Evolutionary conservation across 2,888 invertebrate species (phyloP).

Genomic region (Sesia apiformis): DNA sequence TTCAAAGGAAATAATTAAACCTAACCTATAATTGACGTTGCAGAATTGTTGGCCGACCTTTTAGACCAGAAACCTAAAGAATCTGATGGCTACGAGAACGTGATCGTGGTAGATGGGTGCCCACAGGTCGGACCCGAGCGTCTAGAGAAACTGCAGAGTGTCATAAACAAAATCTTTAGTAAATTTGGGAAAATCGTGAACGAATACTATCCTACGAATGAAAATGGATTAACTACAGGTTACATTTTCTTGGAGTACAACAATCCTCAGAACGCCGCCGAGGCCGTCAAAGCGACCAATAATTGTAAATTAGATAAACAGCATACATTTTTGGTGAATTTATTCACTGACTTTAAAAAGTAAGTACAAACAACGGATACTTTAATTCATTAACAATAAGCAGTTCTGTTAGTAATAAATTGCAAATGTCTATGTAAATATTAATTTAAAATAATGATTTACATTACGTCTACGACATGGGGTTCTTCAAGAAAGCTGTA

Average conservation of each 20-base stretch:
- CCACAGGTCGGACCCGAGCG: slow-evolving; percentile 95
- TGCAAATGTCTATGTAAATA: background rate
- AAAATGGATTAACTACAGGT: slow-evolving; percentile 90
- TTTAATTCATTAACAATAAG: background rate
- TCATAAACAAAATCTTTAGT: slow-evolving; percentile 92
- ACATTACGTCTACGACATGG: too few relatives aligned
- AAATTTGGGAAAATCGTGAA: slow-evolving; percentile 90
- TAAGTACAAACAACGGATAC: slow-evolving; percentile 51
- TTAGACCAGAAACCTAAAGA: slow-evolving; percentile 92
- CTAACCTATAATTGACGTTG: slow-evolving; percentile 74
- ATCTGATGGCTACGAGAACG: slow-evolving; percentile 96
- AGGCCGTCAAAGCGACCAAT: slow-evolving; percentile 91
- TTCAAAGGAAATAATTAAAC: slow-evolving; percentile 20
- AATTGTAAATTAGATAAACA: slow-evolving; percentile 96
- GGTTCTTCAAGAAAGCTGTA: too few relatives aligned
- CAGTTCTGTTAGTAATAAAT: background rate
- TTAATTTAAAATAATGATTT: background rate
- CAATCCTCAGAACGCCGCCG: slow-evolving; percentile 86
- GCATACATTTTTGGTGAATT: slow-evolving; percentile 94
- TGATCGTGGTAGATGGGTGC: slow-evolving; percentile 96
- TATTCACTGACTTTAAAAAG: slow-evolving; percentile 97
- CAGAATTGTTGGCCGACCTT: slow-evolving; percentile 95
- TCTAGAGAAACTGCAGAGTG: slow-evolving; percentile 92
- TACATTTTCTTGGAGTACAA: slow-evolving; percentile 95
- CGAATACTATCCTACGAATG: slow-evolving; percentile 89